Conservation (phyloP, 1,140 invertebrate species). For the Zaprionus camerounensis region DNA sequence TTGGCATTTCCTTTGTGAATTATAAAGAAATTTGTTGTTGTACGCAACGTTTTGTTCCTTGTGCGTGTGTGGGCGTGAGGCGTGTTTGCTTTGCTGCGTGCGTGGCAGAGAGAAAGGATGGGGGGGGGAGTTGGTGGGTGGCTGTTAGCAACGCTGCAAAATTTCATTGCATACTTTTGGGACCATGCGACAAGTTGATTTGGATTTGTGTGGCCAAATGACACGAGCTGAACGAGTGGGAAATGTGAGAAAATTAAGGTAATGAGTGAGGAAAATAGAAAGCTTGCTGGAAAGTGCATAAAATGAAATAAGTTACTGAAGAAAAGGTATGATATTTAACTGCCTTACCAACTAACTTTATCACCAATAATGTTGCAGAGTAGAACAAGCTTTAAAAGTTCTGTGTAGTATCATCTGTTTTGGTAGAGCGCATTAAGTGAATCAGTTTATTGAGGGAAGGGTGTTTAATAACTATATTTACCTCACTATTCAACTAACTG, state of each 20-base stretch:
- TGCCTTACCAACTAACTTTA: no score
- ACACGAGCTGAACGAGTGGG: conserved; percentile 11
- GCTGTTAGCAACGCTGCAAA: conserved; percentile 39
- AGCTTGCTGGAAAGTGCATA: not conserved
- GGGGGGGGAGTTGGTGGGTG: not conserved
- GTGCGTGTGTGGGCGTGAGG: not conserved
- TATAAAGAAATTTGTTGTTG: conserved; percentile 78
- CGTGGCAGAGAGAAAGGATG: conserved; percentile 14
- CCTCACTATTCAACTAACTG: no score
- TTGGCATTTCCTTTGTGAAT: conserved; percentile 79
- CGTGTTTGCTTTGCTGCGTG: conserved; percentile 14
- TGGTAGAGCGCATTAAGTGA: no score
- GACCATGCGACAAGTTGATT: conserved; percentile 37
- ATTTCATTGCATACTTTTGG: conserved; percentile 65
- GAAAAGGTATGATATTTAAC: no score
- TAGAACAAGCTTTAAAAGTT: no score
- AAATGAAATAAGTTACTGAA: not conserved
- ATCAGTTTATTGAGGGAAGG: no score
- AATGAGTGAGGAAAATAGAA: not conserved
- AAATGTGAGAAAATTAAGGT: not conserved
- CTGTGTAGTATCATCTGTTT: no score
- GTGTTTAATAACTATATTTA: no score
- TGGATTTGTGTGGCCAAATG: conserved; percentile 10
- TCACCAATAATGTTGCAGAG: no score
- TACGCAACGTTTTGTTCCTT: conserved; percentile 47